phyloP scores from a whole-genome alignment of 64 coral and sea anemone species.

The Pachyseris speciosa region DNA sequence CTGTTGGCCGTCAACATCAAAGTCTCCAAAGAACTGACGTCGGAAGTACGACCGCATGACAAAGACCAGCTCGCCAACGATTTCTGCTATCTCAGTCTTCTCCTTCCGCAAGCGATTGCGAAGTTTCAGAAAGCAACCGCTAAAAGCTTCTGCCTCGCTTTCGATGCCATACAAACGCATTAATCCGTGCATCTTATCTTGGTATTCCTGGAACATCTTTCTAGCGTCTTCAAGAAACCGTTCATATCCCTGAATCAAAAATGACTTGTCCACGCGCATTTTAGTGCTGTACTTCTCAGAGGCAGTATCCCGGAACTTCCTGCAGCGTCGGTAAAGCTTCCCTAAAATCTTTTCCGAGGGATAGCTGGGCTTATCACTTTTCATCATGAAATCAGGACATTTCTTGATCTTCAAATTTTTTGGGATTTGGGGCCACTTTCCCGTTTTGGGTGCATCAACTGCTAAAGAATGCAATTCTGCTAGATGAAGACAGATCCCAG shows the following conservation, averaged over 20 bases:
- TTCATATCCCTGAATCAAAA: conserved; percentile 73
- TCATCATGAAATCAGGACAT: conserved; percentile 99
- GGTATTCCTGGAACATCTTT: conserved; percentile 26
- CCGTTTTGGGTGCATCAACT: conserved; percentile 96
- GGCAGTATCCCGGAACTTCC: conserved; percentile 76
- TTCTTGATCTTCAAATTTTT: neutral
- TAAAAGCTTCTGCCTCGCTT: conserved; percentile 85
- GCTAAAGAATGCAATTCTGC: conserved; percentile 86
- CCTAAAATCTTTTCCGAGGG: conserved; percentile 87
- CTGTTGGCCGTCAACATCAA: conserved; percentile 47
- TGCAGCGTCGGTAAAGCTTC: conserved; percentile 88
- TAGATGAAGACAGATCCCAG: conserved; percentile 75
- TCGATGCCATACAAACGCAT: conserved; percentile 92
- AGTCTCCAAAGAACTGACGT: conserved; percentile 83
- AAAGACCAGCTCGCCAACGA: conserved; percentile 51
- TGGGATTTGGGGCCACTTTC: conserved; percentile 54
- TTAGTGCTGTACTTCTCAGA: conserved; percentile 32
- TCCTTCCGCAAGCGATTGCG: conserved; percentile 83
- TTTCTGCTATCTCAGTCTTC: conserved; percentile 81
- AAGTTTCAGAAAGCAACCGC: conserved; percentile 90
- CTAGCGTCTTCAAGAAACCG: conserved; percentile 29
- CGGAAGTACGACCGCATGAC: conserved; percentile 58
- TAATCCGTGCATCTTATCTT: conserved; percentile 54
- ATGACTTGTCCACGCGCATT: conserved; percentile 45
- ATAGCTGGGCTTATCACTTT: conserved; percentile 88